Evolutionary conservation across 2,797 vertebrate species (phyloP).

Genomic region (Bovichtus diacanthus): DNA sequence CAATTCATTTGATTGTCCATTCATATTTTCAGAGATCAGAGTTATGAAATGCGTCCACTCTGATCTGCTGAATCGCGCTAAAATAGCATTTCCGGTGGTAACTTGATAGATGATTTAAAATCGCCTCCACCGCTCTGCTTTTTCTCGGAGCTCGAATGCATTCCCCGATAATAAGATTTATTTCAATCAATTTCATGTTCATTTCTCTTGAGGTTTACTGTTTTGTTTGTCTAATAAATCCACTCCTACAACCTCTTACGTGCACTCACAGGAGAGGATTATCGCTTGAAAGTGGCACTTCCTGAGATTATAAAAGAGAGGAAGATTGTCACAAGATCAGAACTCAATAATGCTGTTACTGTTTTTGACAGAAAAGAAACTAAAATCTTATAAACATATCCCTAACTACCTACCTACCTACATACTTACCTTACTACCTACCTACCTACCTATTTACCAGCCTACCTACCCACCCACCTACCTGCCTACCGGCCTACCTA

Average conservation of each 20-base stretch:
- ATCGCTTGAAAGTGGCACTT: constrained; percentile 43
- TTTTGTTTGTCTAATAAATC: constrained; percentile 72
- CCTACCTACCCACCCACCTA: no score
- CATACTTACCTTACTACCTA: no score
- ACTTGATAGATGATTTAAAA: constrained; percentile 65
- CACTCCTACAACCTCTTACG: constrained; percentile 49
- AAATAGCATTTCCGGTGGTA: constrained; percentile 66
- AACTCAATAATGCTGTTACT: neutral
- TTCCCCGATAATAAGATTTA: constrained; percentile 67
- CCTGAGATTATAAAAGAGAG: constrained; percentile 15
- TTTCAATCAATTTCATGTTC: constrained; percentile 74
- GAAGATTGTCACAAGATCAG: neutral
- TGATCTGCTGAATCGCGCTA: constrained; percentile 68
- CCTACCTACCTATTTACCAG: neutral
- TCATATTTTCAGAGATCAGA: constrained; percentile 34
- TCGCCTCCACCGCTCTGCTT: constrained; percentile 37
- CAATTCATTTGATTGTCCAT: constrained; percentile 55
- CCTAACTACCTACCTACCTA: neutral
- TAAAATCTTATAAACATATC: neutral
- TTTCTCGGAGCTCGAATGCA: constrained; percentile 46
- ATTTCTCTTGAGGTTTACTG: constrained; percentile 67
- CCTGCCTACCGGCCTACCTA: neutral
- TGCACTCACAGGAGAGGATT: constrained; percentile 43
- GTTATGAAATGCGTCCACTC: constrained; percentile 60
- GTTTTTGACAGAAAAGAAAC: neutral